Evolutionary conservation across 2,113 vertebrate genomes (phyloP).

Genomic region (Equus przewalskii): DNA sequence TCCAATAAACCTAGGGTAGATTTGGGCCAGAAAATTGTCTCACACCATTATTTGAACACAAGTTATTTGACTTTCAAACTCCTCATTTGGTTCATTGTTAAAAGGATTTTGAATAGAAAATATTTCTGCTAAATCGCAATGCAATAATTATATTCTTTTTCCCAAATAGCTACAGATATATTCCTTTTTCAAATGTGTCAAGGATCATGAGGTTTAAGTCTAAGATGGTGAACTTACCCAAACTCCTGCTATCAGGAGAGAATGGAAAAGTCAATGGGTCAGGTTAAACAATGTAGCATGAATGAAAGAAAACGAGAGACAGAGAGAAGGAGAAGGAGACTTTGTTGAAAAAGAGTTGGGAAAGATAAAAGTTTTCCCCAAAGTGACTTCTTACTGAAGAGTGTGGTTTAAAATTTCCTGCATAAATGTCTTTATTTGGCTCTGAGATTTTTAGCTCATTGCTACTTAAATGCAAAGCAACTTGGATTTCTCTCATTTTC

Average conservation of each 20-base stretch:
- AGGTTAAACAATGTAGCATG: neutral
- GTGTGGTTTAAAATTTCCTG: neutral
- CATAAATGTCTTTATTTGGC: neutral
- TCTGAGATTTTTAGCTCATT: slow-evolving; percentile 39
- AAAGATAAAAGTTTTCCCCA: neutral
- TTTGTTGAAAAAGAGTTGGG: neutral
- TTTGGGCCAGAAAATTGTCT: neutral
- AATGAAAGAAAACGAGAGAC: neutral
- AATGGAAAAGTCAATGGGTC: neutral
- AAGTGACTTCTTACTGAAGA: neutral
- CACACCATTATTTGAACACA: neutral
- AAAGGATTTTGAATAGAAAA: slow-evolving; percentile 9
- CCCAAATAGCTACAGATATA: neutral
- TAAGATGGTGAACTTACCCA: neutral
- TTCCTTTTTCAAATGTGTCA: neutral
- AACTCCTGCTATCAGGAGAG: neutral
- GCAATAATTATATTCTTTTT: neutral
- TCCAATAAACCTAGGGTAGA: neutral
- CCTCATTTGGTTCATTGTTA: neutral
- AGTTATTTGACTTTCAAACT: neutral
- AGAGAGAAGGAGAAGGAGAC: neutral
- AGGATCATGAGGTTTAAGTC: neutral
- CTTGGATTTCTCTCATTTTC: slow-evolving; percentile 50
- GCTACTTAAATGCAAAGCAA: slow-evolving; percentile 37
- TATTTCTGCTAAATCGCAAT: neutral